Evolutionary conservation across 2,113 vertebrate genomes (phyloP), one percentile per base, ranked within the genome.

Genomic region (Podilymbus podiceps): DNA sequence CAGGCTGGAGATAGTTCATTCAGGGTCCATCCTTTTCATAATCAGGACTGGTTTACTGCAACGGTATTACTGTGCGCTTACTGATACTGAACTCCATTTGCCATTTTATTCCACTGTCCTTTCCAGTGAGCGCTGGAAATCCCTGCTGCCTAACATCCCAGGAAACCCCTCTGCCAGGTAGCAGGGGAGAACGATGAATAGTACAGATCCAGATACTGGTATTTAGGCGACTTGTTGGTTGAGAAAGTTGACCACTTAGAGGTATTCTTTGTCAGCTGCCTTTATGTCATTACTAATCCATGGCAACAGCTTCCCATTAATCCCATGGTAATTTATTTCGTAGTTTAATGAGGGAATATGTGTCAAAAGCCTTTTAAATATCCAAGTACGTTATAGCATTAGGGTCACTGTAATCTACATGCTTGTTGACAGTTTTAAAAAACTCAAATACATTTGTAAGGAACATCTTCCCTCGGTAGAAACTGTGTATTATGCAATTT

Each of bases 281-380:
- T 84, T 63, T 74, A 89, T 74, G 44, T 91, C 38, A 35, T 83
- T 59, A 59, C 17, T 90, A 81, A 95, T n/a, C 55, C 52, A 50
- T 35, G n/a, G 20, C 40, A 92, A 77, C 55, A 71, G 16, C n/a
- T 90, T 86, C 72, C 31, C 1, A 0, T 38, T 86, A 59, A 81
- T 60, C 44, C 25, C 4, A 0, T n/a, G 27, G 63, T 69, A 67
- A 86, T 95, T 81, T 71, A 78, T 91, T 92, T 84, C 92, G 86
- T 72, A 67, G 83, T 89, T 74, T 72, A 90, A 86, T 92, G n/a
- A 92, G 67, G 47, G n/a, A 89, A 84, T 28, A 84, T 28, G 4
- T 55, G 52, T 87, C 42, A 92, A 92, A 92, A 92, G 20, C 68
- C n/a, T 77, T 90, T 88, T 74, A 59, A 80, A 86, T 93, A 88